These are phyloP conservation scores for Actinia tenebrosa DNA, from an alignment of 64 coral and sea anemone genomes.

Conservation along the genomic window DNA sequence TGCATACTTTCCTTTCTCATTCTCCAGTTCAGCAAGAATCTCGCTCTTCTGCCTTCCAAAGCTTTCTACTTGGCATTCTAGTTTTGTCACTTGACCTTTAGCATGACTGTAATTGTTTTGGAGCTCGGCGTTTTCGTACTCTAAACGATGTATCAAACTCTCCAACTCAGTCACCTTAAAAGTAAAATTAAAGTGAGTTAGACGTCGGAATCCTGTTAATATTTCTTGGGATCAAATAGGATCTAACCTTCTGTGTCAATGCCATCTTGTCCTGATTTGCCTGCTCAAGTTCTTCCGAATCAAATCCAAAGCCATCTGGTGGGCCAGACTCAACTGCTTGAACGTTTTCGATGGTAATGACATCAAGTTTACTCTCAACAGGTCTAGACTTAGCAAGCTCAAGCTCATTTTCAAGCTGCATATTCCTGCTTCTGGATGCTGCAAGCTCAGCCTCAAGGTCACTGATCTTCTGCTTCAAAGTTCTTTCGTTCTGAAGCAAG, in stretches of 20 bases:
- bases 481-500: constrained; percentile 46
- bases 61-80: constrained; percentile 27
- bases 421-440: background rate
- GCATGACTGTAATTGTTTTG: constrained; percentile 1
- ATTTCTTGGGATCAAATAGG: background rate
- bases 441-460: constrained; percentile 44
- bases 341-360: constrained; percentile 13
- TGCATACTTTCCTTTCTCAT: constrained; percentile 34
- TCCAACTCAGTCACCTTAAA: constrained; percentile 26
- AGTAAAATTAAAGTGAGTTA: background rate
- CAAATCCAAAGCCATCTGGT: constrained; percentile 7
- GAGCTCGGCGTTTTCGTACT: constrained; percentile 20
- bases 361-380: background rate
- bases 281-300: constrained; percentile 24
- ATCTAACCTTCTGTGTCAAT: background rate
- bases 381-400: constrained; percentile 3
- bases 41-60: constrained; percentile 23
- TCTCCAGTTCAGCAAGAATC: constrained; percentile 32
- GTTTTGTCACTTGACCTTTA: constrained; percentile 15
- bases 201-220: background rate
- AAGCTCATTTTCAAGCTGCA: constrained; percentile 20
- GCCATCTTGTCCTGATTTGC: constrained; percentile 26
- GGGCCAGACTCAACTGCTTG: background rate
- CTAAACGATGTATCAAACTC: constrained; percentile 15
- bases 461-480: constrained; percentile 45